Base-by-base conservation (phyloP, 1,140 invertebrate species). In the Drosophila sturtevanti region DNA sequence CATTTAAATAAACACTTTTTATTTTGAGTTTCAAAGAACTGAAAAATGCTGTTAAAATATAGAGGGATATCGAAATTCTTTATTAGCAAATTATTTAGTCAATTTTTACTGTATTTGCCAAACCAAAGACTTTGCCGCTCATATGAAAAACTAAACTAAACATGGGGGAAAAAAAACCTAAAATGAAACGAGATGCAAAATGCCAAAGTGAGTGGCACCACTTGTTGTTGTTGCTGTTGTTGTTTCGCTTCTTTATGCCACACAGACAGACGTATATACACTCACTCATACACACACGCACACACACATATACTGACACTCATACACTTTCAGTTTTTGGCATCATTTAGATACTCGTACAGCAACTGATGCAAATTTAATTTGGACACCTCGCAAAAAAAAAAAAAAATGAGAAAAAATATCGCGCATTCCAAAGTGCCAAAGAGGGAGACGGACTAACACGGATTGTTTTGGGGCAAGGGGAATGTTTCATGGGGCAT, bases 331-430 rank as follows among this genome's bases (percentile, higher is more conserved):
- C 65, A 79, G 77, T 82, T 87, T 87, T 82, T 73, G 84, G 82
- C 82, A 79, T 77, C 84, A 89, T 89, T 87, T 87, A 82, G 72
- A 89, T 89, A 77, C 84, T 87, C 84, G 84, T 77, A 63, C 58
- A 89, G 82, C 79, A 87, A 87, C 79, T 89, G 82, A 89, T 87
- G 82, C 82, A 87, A 89, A 87, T 87, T 87, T 89, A 82, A 87
- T 87, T 87, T 87, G 79, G 72, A 89, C 84, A 87, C 82, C 84
- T 89, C 82, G 65, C 72, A 79, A 72, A 87, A 86, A 87, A 72
- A 9, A 21, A 48, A 10, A 16, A 9, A 44, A 44, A 18, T 4
- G 11, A 41, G 5, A 14, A 38, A 12, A 14, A 62, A 71, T 34
- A 52, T 27, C 56, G 64, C 61, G 55, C 51, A 62, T 37, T 48